Conservation (phyloP, 2,888 invertebrate species). For the Hydrotaea diabolus region DNA sequence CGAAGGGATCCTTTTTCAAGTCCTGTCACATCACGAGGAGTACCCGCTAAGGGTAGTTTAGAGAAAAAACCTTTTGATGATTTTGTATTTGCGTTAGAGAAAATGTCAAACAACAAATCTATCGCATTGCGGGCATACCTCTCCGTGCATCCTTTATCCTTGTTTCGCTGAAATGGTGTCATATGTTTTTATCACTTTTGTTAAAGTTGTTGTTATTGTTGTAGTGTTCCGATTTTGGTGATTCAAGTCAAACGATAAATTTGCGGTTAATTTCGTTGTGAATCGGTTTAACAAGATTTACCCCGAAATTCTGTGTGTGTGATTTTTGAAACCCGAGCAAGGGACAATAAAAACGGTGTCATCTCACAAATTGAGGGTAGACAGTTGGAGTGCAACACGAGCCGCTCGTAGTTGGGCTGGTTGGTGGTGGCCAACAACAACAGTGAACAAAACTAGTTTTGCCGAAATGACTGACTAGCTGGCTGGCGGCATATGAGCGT, state of each 20-base stretch:
- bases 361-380: constrained; percentile 36
- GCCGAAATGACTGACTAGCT: not conserved
- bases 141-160: constrained; percentile 36
- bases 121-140: constrained; percentile 30
- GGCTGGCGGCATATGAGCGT: not conserved
- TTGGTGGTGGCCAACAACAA: not conserved
- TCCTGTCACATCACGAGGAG: constrained; percentile 4
- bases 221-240: not conserved
- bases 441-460: constrained; percentile 16
- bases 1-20: not conserved
- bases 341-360: constrained; percentile 37
- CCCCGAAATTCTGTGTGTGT: constrained; percentile 35
- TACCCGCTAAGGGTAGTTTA: not conserved
- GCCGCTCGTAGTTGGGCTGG: not conserved
- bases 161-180: constrained; percentile 67
- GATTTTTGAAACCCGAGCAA: constrained; percentile 33
- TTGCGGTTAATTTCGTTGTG: constrained; percentile 65
- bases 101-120: constrained; percentile 56
- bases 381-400: constrained; percentile 24
- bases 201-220: constrained; percentile 15
- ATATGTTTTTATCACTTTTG: constrained; percentile 71
- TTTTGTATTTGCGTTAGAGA: not conserved
- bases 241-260: constrained; percentile 39
- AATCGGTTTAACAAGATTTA: constrained; percentile 67
- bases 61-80: not conserved